Evolutionary conservation across 2,888 invertebrate species (phyloP).

Genomic region (Idaea aversata): DNA sequence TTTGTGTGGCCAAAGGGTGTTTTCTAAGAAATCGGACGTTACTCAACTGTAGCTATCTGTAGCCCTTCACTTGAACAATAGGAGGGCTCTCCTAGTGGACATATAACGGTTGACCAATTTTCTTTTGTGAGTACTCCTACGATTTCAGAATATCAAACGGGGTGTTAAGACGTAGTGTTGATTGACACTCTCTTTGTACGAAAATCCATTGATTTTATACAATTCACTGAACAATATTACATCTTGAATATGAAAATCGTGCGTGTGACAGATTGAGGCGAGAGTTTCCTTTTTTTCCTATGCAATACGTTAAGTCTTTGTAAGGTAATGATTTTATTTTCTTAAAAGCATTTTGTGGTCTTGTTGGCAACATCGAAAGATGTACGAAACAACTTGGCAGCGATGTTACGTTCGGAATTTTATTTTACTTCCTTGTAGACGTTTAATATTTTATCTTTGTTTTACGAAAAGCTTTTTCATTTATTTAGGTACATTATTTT

Average conservation of each 20-base stretch:
- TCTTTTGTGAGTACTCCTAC: slow-evolving; percentile 73
- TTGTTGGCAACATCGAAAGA: slow-evolving; percentile 6
- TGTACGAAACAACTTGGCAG: slow-evolving; percentile 3
- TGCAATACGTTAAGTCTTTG: slow-evolving; percentile 8
- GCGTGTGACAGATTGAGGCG: slow-evolving; percentile 15
- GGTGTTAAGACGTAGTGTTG: slow-evolving; percentile 55
- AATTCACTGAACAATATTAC: slow-evolving; percentile 57
- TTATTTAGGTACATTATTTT: neutral
- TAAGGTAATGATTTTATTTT: slow-evolving; percentile 30
- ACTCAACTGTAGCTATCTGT: slow-evolving; percentile 53
- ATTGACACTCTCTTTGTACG: slow-evolving; percentile 63
- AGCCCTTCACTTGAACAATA: slow-evolving; percentile 72
- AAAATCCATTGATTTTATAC: slow-evolving; percentile 65
- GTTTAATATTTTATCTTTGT: neutral
- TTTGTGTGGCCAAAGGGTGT: slow-evolving; percentile 50
- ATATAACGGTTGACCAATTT: slow-evolving; percentile 78
- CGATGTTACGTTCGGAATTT: slow-evolving; percentile 5
- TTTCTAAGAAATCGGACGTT: slow-evolving; percentile 45
- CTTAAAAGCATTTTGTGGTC: slow-evolving; percentile 27
- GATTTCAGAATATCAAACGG: slow-evolving; percentile 72
- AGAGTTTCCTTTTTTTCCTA: neutral
- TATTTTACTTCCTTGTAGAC: neutral
- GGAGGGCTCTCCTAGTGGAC: slow-evolving; percentile 69
- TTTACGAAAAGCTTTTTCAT: neutral
- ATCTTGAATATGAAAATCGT: slow-evolving; percentile 26